These are phyloP conservation scores for Lutjanus argentimaculatus DNA, from an alignment of 2,797 vertebrate genomes.

Conservation along the genomic window DNA sequence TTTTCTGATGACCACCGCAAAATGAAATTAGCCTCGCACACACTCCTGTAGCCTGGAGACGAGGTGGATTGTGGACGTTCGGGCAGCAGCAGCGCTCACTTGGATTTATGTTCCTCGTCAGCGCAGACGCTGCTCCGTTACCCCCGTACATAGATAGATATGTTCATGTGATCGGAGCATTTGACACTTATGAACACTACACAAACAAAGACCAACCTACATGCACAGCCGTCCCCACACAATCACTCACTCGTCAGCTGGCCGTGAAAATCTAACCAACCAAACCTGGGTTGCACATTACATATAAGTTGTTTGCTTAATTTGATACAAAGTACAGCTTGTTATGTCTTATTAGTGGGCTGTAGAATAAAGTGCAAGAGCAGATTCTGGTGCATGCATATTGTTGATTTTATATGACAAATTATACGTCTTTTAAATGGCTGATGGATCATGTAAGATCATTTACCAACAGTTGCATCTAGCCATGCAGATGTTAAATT, in stretches of 20 bases:
- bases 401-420: background rate
- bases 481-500: background rate
- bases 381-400: background rate
- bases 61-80: slow-evolving; percentile 15
- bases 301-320: too few relatives aligned
- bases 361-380: too few relatives aligned
- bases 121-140: background rate
- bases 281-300: background rate
- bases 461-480: background rate
- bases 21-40: slow-evolving; percentile 63
- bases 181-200: slow-evolving; percentile 3
- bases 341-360: too few relatives aligned
- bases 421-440: background rate
- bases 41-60: slow-evolving; percentile 27
- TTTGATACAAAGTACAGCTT: too few relatives aligned
- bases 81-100: background rate
- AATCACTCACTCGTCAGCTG: slow-evolving; percentile 19
- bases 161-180: slow-evolving; percentile 3
- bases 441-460: background rate
- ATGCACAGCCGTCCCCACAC: slow-evolving; percentile 1
- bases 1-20: slow-evolving; percentile 75
- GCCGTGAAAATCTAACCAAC: background rate
- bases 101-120: slow-evolving; percentile 38
- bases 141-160: slow-evolving; percentile 32
- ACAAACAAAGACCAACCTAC: slow-evolving; percentile 35